A percentile compares a stretch with the other conserved stretches of the same genome.
These are phyloP conservation scores for Phrynocephalus forsythii DNA, from an alignment of 2,797 vertebrate genomes.

Conservation along the genomic window DNA sequence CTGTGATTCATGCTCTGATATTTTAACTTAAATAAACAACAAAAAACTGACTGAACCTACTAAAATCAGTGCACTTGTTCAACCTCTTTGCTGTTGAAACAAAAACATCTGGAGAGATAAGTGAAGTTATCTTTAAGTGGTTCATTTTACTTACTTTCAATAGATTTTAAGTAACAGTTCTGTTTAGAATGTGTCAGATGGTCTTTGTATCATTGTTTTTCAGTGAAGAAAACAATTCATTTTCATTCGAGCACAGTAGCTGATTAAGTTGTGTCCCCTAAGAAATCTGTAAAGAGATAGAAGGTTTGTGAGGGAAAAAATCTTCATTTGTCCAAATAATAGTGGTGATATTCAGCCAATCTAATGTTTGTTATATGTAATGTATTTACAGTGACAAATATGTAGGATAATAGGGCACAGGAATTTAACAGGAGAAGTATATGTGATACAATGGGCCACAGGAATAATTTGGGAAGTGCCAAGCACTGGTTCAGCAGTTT, in stretches of 20 bases:
- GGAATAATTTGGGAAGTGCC: too few species aligned
- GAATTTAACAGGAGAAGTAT: too few species aligned
- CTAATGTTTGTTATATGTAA: not conserved
- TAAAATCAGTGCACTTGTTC: conserved; percentile 27
- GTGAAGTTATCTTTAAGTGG: conserved; percentile 46
- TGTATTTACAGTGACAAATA: not conserved
- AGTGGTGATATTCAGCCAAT: not conserved
- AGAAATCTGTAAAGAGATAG: conserved; percentile 69
- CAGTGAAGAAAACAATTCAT: conserved; percentile 68
- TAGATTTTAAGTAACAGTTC: conserved; percentile 55
- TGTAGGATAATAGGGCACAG: too few species aligned
- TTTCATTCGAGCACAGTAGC: conserved; percentile 56
- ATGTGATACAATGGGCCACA: too few species aligned
- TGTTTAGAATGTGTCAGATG: conserved; percentile 58
- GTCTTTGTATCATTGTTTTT: conserved; percentile 59
- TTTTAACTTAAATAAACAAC: conserved; percentile 8
- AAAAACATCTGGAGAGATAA: conserved; percentile 44
- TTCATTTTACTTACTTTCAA: conserved; percentile 70
- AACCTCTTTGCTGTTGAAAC: conserved; percentile 26
- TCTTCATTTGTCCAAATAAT: not conserved
- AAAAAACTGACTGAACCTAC: conserved; percentile 27
- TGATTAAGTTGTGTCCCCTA: conserved; percentile 66
- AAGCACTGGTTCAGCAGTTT: too few species aligned
- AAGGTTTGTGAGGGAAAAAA: conserved; percentile 35
- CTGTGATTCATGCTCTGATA: not conserved